These are phyloP conservation scores for Corythoichthys haematopterus DNA, from an alignment of 2,113 vertebrate species.

Conservation along the genomic window DNA sequence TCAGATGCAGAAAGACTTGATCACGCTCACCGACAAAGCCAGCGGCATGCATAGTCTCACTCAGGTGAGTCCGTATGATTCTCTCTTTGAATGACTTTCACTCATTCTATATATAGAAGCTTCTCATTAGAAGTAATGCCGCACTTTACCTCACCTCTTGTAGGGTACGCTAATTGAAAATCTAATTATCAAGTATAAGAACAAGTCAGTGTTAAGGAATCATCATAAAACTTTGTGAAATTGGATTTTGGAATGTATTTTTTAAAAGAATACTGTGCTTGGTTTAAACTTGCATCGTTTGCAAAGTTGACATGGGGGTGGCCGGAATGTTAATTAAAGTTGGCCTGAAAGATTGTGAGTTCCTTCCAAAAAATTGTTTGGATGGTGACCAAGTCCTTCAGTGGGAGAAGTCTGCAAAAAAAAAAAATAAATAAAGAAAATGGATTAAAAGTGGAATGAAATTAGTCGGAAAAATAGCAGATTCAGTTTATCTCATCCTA, in stretches of 20 bases:
- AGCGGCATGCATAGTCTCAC: conserved; percentile 78
- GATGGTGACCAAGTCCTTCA: not conserved
- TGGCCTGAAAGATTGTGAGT: not conserved
- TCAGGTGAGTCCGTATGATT: conserved; percentile 64
- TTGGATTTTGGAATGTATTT: not conserved
- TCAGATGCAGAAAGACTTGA: conserved; percentile 91
- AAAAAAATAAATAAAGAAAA: not conserved
- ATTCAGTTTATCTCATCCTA: not conserved
- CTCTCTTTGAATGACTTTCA: not conserved
- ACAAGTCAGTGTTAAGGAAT: not conserved
- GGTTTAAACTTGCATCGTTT: conserved; percentile 5
- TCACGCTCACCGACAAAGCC: conserved; percentile 80
- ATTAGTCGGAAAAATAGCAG: not conserved
- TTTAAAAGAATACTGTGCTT: not conserved
- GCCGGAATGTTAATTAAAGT: not conserved
- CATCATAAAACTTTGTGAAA: conserved; percentile 10
- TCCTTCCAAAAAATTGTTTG: not conserved
- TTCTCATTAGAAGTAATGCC: conserved; percentile 35
- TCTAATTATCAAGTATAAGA: not conserved
- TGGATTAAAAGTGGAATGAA: not conserved
- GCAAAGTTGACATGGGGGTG: conserved; percentile 6
- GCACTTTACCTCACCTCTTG: not conserved
- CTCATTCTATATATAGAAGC: conserved; percentile 15
- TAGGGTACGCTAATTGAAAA: not conserved
- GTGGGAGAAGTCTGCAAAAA: not conserved